These are phyloP conservation scores for Tyria jacobaeae DNA, from an alignment of 2,888 invertebrate genomes.

Conservation along the genomic window DNA sequence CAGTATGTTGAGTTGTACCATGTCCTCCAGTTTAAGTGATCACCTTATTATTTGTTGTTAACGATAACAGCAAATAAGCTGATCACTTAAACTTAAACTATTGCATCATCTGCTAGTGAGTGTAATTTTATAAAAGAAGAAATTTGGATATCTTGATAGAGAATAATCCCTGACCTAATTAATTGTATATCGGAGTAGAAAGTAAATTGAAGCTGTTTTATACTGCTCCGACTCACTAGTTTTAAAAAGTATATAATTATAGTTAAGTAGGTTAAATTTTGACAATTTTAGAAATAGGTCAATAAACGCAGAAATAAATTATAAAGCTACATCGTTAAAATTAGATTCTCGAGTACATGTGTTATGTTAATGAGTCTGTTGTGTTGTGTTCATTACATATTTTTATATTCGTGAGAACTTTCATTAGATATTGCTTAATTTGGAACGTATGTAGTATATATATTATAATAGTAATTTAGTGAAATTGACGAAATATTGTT, in stretches of 20 bases:
- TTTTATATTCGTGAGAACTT: neutral
- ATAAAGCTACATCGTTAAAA: neutral
- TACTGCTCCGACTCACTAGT: neutral
- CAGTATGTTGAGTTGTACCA: no score
- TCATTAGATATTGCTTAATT: slow-evolving; percentile 5
- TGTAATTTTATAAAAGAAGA: neutral
- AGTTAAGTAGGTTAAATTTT: neutral
- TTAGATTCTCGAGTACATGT: neutral
- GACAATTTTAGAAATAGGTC: neutral
- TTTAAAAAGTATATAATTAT: neutral
- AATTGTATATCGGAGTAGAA: neutral
- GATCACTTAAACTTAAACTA: no score
- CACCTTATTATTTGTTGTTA: no score
- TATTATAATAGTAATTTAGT: neutral
- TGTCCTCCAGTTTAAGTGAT: no score
- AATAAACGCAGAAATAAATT: slow-evolving; percentile 4
- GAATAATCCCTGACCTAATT: neutral
- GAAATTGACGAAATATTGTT: neutral
- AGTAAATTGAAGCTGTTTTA: slow-evolving; percentile 3
- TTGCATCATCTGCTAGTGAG: no score
- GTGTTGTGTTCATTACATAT: neutral
- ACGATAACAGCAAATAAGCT: no score
- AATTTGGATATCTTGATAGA: neutral
- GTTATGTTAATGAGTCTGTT: slow-evolving; percentile 4
- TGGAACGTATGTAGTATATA: neutral